Evolutionary conservation across 2,113 vertebrate species (phyloP).

Genomic region (Crotalus horridus): DNA sequence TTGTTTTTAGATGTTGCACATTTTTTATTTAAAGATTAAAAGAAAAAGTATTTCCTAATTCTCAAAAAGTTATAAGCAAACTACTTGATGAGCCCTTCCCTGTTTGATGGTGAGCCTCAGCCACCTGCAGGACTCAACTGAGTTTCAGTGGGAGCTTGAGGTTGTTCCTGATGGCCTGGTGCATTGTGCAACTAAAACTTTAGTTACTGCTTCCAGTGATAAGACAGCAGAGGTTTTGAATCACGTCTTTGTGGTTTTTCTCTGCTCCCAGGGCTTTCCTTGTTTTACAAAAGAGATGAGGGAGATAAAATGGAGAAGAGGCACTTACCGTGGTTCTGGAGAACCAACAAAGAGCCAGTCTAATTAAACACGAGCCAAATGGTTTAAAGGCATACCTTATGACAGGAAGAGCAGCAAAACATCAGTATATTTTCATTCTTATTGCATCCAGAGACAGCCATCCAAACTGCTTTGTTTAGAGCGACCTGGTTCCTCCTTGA

Average conservation of each 20-base stretch:
- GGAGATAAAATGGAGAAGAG: not conserved
- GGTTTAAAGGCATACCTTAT: not conserved
- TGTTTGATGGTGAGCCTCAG: not conserved
- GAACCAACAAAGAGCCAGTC: not conserved
- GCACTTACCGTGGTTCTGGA: not conserved
- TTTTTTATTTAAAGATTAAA: not conserved
- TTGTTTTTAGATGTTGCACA: not conserved
- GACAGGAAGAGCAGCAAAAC: not conserved
- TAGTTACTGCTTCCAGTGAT: not conserved
- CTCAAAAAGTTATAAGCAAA: not conserved
- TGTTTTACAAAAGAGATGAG: not conserved
- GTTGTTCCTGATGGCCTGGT: not conserved
- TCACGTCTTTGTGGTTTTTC: not conserved
- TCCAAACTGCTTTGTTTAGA: not conserved
- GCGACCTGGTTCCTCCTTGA: not conserved
- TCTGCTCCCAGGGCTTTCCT: not conserved
- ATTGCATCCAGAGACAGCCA: not conserved
- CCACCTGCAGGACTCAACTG: not conserved
- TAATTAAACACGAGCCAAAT: not conserved
- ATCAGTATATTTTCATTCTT: not conserved
- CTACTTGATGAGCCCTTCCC: not conserved
- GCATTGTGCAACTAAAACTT: not conserved
- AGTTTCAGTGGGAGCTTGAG: not conserved
- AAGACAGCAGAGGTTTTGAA: not conserved
- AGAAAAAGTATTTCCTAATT: not conserved